These are phyloP conservation scores for Pogonomyrmex californicus DNA, from an alignment of 1,140 invertebrate genomes.

Conservation along the genomic window DNA sequence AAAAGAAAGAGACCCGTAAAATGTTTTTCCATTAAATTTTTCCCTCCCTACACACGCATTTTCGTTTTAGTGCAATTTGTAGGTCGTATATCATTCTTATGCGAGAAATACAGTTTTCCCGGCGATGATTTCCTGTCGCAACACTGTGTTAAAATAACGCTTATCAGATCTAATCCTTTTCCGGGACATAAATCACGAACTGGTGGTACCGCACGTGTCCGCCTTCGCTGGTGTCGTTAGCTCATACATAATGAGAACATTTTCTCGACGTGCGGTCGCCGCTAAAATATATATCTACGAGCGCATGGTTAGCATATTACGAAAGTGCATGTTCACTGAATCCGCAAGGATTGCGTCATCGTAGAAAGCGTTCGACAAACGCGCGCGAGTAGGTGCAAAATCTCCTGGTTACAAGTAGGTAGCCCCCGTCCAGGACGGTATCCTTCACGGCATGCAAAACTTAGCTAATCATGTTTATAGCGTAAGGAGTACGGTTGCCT, in stretches of 20 bases:
- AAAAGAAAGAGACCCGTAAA: slow-evolving; percentile 1
- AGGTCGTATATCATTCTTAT: slow-evolving; percentile 38
- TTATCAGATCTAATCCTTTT: slow-evolving; percentile 61
- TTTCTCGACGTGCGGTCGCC: neutral
- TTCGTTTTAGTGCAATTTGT: slow-evolving; percentile 38
- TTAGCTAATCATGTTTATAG: slow-evolving; percentile 18
- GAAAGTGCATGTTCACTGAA: slow-evolving; percentile 51
- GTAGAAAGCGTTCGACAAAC: slow-evolving; percentile 52
- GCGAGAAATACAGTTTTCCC: slow-evolving; percentile 50
- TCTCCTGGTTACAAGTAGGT: slow-evolving; percentile 11
- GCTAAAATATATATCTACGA: neutral
- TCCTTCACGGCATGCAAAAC: neutral
- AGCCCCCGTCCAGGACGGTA: slow-evolving; percentile 4
- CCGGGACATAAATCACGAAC: slow-evolving; percentile 41
- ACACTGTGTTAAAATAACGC: neutral
- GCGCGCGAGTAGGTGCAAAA: slow-evolving; percentile 42
- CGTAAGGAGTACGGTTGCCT: slow-evolving; percentile 20
- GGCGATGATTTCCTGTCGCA: neutral
- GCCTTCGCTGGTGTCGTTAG: slow-evolving; percentile 20
- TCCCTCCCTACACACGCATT: slow-evolving; percentile 22
- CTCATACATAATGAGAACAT: slow-evolving; percentile 37
- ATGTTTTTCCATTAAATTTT: slow-evolving; percentile 59
- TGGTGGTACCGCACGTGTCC: slow-evolving; percentile 24
- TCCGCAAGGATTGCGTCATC: slow-evolving; percentile 42
- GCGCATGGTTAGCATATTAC: slow-evolving; percentile 46